Base-by-base conservation (phyloP, 2,113 vertebrate genomes). In the Chloropsis cyanopogon region DNA sequence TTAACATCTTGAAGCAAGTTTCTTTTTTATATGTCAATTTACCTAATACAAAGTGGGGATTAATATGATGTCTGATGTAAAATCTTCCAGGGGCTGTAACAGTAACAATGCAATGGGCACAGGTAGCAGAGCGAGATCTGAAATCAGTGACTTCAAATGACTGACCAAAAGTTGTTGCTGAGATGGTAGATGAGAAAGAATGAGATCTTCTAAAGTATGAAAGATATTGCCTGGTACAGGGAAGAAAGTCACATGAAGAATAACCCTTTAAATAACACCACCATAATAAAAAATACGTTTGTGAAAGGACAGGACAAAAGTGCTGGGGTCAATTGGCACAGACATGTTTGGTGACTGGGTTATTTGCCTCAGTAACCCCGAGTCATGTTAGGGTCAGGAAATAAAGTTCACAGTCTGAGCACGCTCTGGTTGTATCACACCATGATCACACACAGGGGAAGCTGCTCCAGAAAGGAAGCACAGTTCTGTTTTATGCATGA, bases 391-490 rank as follows among this genome's bases (percentile, higher is more conserved):
- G 57, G 86, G 86, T 82, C 86, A 84, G 66, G 69, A 88, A 87
- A 89, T 47, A 33, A 95, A 93, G 77, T 42, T 79, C 57, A 28
- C 31, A 60, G 37, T 33, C 65, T 29, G 73, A 84, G 65, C 76
- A 66, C 9, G 7, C 22, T n/a, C 65, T 66, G 50, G 42, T 69
- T 90, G 29, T 86, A 70, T 80, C 92, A 83, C 68, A 79, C 35
- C 44, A 90, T 80, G 44, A 88, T 84, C 80, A 82, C 44, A 78
- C 92, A 25, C 79, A 73, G 35, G 75, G 91, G 83, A 95, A 86
- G 18, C 44, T 35, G 57, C 63, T 84, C 57, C 66, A 76, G 87
- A 64, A 91, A 93, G 65, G 61, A 78, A 92, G 78, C 41, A 46
- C 11, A 24, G 49, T 20, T 73, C 65, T 87, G 89, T 4, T 95